These are phyloP conservation scores for Drosophila atroscutellata DNA, from an alignment of 2,888 invertebrate species.

Conservation along the genomic window DNA sequence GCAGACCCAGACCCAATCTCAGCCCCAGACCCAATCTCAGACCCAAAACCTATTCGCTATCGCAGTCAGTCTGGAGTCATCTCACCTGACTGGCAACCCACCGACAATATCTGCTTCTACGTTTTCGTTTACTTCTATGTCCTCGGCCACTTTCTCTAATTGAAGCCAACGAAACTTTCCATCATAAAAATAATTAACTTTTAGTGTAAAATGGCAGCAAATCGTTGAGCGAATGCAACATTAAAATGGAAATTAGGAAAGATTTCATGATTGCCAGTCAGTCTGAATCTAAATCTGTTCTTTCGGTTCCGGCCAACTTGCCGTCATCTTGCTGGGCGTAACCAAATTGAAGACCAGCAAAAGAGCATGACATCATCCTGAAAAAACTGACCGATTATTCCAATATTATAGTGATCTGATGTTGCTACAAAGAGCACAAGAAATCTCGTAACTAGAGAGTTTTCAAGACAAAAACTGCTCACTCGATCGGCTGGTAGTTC, in stretches of 20 bases:
- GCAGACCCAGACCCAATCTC: background rate
- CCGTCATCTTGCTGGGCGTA: background rate
- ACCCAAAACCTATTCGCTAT: background rate
- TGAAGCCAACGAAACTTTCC: constrained; percentile 75
- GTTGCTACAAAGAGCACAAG: background rate
- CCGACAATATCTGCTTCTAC: constrained; percentile 16
- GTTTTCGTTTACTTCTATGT: background rate
- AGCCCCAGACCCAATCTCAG: too few species aligned
- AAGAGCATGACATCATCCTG: background rate
- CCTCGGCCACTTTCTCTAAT: constrained; percentile 65
- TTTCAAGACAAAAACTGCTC: too few species aligned
- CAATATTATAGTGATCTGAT: background rate
- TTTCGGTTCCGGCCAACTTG: constrained; percentile 1
- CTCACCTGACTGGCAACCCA: constrained; percentile 35
- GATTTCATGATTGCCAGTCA: constrained; percentile 17
- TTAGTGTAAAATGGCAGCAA: constrained; percentile 52
- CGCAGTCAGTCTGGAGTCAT: background rate
- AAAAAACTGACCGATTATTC: background rate
- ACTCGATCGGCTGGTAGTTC: background rate
- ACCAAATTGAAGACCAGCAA: background rate
- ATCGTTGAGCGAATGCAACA: constrained; percentile 9
- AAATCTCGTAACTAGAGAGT: too few species aligned
- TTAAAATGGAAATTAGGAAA: constrained; percentile 27
- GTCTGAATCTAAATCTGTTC: background rate
- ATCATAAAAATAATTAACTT: constrained; percentile 75